These are phyloP conservation scores for Cheirogaleus major DNA, from an alignment of 2,797 vertebrate genomes.

Conservation along the genomic window DNA sequence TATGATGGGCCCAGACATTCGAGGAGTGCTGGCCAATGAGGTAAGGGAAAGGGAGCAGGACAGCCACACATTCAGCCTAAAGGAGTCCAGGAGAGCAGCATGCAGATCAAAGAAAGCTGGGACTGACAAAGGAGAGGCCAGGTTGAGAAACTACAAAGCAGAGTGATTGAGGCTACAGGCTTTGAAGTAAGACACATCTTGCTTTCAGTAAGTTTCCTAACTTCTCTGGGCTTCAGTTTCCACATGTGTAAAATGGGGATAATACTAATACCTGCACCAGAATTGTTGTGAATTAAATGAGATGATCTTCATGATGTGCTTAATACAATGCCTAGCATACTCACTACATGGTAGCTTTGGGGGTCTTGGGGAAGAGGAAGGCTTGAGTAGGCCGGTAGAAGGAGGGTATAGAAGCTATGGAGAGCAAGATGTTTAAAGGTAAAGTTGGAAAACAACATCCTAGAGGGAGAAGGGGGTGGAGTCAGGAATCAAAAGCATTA, in stretches of 20 bases:
- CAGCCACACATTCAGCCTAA: not conserved
- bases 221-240: not conserved
- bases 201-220: not conserved
- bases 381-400: not conserved
- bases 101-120: not conserved
- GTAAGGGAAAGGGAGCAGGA: not conserved
- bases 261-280: not conserved
- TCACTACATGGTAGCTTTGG: not conserved
- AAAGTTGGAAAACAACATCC: not conserved
- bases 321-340: not conserved
- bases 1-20: not conserved
- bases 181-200: not conserved
- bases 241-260: not conserved
- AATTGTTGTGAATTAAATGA: not conserved
- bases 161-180: not conserved
- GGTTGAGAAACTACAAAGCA: not conserved
- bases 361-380: not conserved
- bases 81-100: not conserved
- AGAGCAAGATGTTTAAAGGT: conserved; percentile 5
- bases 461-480: not conserved
- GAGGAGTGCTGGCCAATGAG: not conserved
- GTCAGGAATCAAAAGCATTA: not conserved
- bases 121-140: not conserved
- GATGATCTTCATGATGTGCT: not conserved
- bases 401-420: not conserved